Evolutionary conservation across 2,888 invertebrate genomes (phyloP).

Genomic region (Odontothrips loti): DNA sequence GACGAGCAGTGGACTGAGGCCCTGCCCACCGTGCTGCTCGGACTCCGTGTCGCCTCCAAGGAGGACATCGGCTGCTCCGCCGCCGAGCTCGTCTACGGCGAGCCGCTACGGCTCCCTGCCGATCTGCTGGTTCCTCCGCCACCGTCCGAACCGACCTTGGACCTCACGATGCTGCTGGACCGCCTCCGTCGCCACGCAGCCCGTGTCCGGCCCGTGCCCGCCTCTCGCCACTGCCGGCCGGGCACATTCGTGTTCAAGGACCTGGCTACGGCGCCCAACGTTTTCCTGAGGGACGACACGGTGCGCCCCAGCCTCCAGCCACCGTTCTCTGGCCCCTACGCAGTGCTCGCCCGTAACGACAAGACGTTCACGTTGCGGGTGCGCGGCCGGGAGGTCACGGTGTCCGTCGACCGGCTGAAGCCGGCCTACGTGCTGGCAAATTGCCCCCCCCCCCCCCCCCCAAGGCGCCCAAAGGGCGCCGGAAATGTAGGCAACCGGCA

Average conservation of each 20-base stretch:
- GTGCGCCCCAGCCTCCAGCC: constrained; percentile 34
- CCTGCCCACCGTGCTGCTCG: constrained; percentile 40
- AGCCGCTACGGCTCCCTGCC: constrained; percentile 39
- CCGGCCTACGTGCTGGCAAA: too few species aligned
- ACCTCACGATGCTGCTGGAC: constrained; percentile 34
- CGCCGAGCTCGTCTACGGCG: constrained; percentile 40
- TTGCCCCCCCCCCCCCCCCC: too few species aligned
- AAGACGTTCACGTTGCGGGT: constrained; percentile 32
- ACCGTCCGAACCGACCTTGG: constrained; percentile 37
- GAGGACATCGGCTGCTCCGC: constrained; percentile 41
- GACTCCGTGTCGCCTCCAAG: constrained; percentile 39
- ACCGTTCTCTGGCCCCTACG: constrained; percentile 37
- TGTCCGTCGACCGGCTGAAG: constrained; percentile 37
- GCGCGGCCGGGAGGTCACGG: constrained; percentile 30
- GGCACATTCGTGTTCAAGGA: constrained; percentile 35
- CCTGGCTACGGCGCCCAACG: constrained; percentile 35
- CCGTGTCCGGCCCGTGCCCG: constrained; percentile 12
- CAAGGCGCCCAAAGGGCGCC: too few species aligned
- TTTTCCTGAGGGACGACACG: constrained; percentile 35
- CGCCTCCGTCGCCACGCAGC: constrained; percentile 40
- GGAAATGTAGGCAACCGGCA: too few species aligned
- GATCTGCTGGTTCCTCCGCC: constrained; percentile 43
- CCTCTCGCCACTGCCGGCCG: constrained; percentile 12
- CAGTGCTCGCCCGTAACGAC: constrained; percentile 32
- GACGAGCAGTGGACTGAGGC: not conserved